phyloP scores from a whole-genome alignment of 2,888 invertebrate genomes.

The Eristalis intricaria region DNA sequence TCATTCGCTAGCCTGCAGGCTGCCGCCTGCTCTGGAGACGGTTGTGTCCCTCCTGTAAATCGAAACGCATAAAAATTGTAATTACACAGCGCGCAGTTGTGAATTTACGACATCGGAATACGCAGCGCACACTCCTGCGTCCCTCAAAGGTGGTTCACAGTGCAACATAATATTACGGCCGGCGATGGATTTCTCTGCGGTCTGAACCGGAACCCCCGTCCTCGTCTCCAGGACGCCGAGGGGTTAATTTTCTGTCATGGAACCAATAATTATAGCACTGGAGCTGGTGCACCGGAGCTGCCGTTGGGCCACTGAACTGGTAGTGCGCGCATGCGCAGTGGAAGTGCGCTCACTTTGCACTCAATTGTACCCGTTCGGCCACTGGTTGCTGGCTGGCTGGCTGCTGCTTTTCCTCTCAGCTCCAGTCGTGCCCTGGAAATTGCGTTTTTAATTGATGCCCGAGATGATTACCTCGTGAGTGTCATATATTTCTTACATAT shows the following conservation, averaged over 20 bases:
- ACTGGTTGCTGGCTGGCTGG: not conserved
- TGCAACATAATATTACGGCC: conserved; percentile 53
- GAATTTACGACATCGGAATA: conserved; percentile 64
- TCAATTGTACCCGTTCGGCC: conserved; percentile 43
- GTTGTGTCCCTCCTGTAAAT: conserved; percentile 46
- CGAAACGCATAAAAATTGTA: conserved; percentile 72
- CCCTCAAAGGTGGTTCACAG: conserved; percentile 29
- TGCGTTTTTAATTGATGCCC: conserved; percentile 66
- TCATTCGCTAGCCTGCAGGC: conserved; percentile 4
- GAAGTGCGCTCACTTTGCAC: conserved; percentile 67
- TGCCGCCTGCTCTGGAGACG: no score
- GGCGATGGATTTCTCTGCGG: conserved; percentile 49
- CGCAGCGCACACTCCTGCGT: conserved; percentile 12
- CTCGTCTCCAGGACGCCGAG: conserved; percentile 47
- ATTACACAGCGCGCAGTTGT: conserved; percentile 60
- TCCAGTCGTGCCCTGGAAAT: conserved; percentile 35
- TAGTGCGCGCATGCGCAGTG: conserved; percentile 56
- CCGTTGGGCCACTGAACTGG: conserved; percentile 64
- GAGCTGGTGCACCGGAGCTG: conserved; percentile 23
- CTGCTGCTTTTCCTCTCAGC: not conserved
- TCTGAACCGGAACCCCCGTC: conserved; percentile 47
- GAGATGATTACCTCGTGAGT: conserved; percentile 66
- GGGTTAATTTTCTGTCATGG: conserved; percentile 78
- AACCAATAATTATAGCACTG: conserved; percentile 72
- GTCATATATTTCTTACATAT: conserved; percentile 58